Evolutionary conservation across 2,888 invertebrate species (phyloP), one percentile per base, ranked within the genome.

Genomic region (Clunio marinus): DNA sequence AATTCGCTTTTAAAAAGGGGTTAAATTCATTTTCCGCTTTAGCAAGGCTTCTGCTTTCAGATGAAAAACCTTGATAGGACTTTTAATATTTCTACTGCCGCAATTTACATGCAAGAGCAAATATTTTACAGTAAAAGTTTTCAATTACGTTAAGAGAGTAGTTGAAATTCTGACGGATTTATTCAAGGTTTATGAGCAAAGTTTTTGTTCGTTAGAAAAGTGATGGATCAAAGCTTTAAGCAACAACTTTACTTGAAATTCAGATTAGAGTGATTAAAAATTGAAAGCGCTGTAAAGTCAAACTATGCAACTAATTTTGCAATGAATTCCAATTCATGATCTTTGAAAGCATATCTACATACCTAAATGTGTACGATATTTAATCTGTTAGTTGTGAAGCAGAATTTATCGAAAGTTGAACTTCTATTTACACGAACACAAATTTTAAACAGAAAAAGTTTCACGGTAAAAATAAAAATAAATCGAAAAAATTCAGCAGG

Each of bases 221-320:
- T n/a, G n/a, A n/a, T n/a, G n/a, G n/a, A n/a, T n/a, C n/a, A n/a
- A n/a, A n/a, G n/a, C n/a, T n/a, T n/a, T n/a, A n/a, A n/a, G n/a
- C n/a, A n/a, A n/a, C n/a, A n/a, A n/a, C n/a, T n/a, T n/a, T n/a
- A n/a, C n/a, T n/a, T n/a, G n/a, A 41, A 41, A 41, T 10, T 41
- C n/a, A 22, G 22, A 51, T 22, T 51, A 20, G 17, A 2, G 51
- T 51, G 22, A 51, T 51, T 51, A 51, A 4, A 51, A 51, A 51
- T 51, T 51, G 51, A 51, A 51, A 51, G 17, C 51, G 22, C 5
- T 13, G 51, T 51, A 51, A 51, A 51, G 20, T 51, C 22, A 51
- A 2, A 13, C 13, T 32, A 13, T 13, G 13, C 35, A 32, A 13
- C 35, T 32, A 8, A 32, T 13, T 32, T 32, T 32, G 7, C 35